phyloP scores from a whole-genome alignment of 92 coral and sea anemone genomes.

The Porites divaricata region DNA sequence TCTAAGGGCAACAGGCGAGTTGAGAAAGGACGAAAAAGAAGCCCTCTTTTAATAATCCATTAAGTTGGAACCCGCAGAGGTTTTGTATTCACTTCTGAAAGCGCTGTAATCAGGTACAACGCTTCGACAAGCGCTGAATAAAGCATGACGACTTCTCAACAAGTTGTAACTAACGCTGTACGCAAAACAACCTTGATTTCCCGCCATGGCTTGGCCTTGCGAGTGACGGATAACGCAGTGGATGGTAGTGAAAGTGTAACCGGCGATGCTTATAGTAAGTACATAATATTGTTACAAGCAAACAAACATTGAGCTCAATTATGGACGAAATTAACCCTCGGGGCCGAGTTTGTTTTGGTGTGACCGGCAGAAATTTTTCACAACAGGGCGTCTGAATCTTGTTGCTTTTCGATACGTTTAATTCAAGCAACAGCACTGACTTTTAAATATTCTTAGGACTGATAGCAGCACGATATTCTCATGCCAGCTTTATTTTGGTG shows the following conservation, averaged over 20 bases:
- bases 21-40: neutral
- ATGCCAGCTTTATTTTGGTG: too few relatives aligned
- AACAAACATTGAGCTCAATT: neutral
- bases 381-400: too few relatives aligned
- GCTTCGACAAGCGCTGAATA: neutral
- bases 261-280: conserved; percentile 23
- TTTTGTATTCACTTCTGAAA: neutral
- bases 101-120: neutral
- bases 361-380: too few relatives aligned
- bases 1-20: neutral
- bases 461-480: too few relatives aligned
- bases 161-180: neutral
- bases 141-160: conserved; percentile 19
- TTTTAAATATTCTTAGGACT: too few relatives aligned
- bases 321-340: neutral
- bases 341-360: too few relatives aligned
- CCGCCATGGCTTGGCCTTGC: conserved; percentile 37
- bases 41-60: neutral
- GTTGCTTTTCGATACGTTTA: too few relatives aligned
- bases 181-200: conserved; percentile 28
- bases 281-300: neutral
- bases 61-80: neutral
- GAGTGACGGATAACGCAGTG: conserved; percentile 31
- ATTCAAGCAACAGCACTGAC: too few relatives aligned
- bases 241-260: conserved; percentile 19